These are phyloP conservation scores for Globodera rostochiensis DNA, from an alignment of 1,140 invertebrate genomes.

Conservation along the genomic window DNA sequence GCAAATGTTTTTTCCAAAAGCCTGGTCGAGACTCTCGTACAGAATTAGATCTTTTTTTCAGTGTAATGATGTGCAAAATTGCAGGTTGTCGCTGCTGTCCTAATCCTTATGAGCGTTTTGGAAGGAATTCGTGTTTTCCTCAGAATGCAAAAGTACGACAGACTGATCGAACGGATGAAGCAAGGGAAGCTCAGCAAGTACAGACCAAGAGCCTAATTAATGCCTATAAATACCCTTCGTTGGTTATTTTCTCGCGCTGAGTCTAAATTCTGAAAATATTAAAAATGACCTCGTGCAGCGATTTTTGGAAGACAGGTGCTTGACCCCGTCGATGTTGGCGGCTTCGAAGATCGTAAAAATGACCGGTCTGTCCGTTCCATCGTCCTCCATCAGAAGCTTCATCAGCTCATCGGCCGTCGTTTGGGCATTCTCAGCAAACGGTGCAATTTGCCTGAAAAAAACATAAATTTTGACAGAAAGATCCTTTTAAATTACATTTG, in stretches of 20 bases:
- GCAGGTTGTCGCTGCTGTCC: background rate
- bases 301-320: constrained; percentile 44
- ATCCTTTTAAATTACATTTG: constrained; percentile 1
- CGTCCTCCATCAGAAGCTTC: constrained; percentile 51
- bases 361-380: constrained; percentile 34
- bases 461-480: background rate
- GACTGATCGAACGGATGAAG: background rate
- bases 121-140: background rate
- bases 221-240: too few relatives aligned
- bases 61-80: too few relatives aligned
- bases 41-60: too few relatives aligned
- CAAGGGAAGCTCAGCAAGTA: background rate
- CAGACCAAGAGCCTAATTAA: background rate
- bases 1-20: too few relatives aligned
- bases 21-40: too few relatives aligned
- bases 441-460: background rate
- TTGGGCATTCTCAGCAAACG: background rate
- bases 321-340: constrained; percentile 50
- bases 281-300: constrained; percentile 35
- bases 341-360: constrained; percentile 52
- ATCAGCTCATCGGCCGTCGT: constrained; percentile 31
- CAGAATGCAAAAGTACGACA: background rate
- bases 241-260: too few relatives aligned
- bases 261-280: background rate
- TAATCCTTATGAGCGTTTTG: background rate